Evolutionary conservation across 1,140 invertebrate genomes (phyloP), one percentile per base, ranked within the genome.

Genomic region (Papilio xuthus): DNA sequence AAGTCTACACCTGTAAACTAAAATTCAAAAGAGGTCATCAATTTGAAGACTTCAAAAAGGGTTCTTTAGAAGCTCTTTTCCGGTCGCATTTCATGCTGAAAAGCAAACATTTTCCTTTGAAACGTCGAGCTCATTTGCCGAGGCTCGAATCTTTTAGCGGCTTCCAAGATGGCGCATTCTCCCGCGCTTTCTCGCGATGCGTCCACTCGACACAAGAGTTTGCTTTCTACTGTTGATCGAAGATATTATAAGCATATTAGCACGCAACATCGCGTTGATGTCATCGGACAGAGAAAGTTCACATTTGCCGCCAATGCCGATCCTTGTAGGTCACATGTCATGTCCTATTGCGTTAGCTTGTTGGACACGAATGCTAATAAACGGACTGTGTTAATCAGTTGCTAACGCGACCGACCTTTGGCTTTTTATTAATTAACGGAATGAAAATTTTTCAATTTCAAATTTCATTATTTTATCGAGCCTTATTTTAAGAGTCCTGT

Each of bases 241-340:
- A 60, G 70, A 81, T 56, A 81, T 78, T 75, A 76, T 42, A 76
- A 78, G 70, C 75, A 80, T 81, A 83, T 81, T 81, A 79, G 80
- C 82, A 79, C 81, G 79, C 77, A 60, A 80, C 42, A 73, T 56
- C 60, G 71, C 53, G 37, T 67, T 67, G 60, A 67, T 67, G 60
- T 67, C 60, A 67, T 67, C 23, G 23, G 26, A 2, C 28, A 53
- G 78, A 72, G 80, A 78, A 77, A 81, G 78, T 83, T 69, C 53
- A 80, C 71, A 76, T 80, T 81, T 83, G 79, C 71, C 72, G 76
- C 41, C 71, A 73, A 76, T 63, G 23, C 28, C 60, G 47, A 67
- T 75, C 73, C 79, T 83, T 81, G 41, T 81, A 71, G 82, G 79
- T 81, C 82, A 78, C 75, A 67, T 44, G 56, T 56, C 53, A 44